Base-by-base conservation (phyloP, 2,797 vertebrate genomes). In the Leuciscus waleckii region DNA sequence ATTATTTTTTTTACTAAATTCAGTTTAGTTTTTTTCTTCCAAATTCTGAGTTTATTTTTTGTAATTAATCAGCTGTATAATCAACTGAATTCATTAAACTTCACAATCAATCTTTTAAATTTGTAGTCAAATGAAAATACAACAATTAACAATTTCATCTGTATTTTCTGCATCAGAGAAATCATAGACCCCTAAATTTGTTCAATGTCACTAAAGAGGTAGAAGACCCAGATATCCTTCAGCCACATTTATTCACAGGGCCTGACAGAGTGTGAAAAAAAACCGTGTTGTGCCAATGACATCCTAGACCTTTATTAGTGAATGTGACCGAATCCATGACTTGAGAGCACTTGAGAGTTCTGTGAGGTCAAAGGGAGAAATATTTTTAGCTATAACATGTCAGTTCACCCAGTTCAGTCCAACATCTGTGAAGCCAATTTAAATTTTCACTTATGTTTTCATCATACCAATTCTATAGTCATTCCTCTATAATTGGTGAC, bases 371-470 rank as follows among this genome's bases (percentile, higher is more conserved):
- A 56, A 46, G 17, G 17, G 49, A 41, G 61, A 69, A 5, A 39
- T 77, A 84, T 69, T 77, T 83, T 83, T 68, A 76, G 73, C 32
- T 14, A 26, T 29, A 76, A 77, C 49, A 41, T 43, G 37, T 69
- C 46, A 67, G 73, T 26, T 54, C 39, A 74, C 29, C 58, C 29
- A 67, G 73, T 51, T 51, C 54, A n/a, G 21, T 56, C 21, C 10
- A 49, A 69, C 21, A 21, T 51, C 32, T 32, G 9, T 77, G 16
- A 83, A 73, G 13, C 2, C 11, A 14, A 23, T 39, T 54, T 26
- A 39, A 43, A 67, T 65, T 23, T 83, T 49, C 17, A 29, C 39
- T 32, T 19, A 49, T 32, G 26, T 11, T 79, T 65, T 16, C 76
- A 65, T 75, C 8, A 23, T 11, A 35, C 71, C 61, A 35, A 35